phyloP scores from a whole-genome alignment of 2,888 invertebrate genomes.

The Melanotus villosus region DNA sequence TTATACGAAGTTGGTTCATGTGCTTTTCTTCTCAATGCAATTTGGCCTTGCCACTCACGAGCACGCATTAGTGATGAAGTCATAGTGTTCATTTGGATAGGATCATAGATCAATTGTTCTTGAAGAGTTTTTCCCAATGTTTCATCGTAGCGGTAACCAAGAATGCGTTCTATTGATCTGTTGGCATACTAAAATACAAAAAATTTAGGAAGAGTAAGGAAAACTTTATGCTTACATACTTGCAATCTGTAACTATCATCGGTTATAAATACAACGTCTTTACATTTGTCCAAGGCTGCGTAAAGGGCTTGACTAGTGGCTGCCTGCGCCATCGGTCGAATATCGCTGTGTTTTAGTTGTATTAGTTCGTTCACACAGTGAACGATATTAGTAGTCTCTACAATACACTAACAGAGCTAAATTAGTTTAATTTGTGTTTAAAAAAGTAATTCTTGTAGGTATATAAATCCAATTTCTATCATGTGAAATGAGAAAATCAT shows the following conservation, averaged over 20 bases:
- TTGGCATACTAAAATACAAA: slow-evolving; percentile 82
- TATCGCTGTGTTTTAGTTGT: slow-evolving; percentile 84
- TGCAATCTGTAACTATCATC: slow-evolving; percentile 88
- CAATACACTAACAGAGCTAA: slow-evolving; percentile 73
- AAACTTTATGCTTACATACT: slow-evolving; percentile 68
- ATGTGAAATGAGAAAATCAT: too few relatives aligned
- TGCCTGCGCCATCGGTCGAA: slow-evolving; percentile 82
- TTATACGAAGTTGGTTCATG: slow-evolving; percentile 82
- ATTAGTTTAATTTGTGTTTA: slow-evolving; percentile 30
- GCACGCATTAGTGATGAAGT: slow-evolving; percentile 76
- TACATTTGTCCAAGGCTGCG: slow-evolving; percentile 88
- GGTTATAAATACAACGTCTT: slow-evolving; percentile 90
- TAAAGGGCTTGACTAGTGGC: slow-evolving; percentile 86
- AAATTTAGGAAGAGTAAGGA: not conserved
- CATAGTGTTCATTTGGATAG: slow-evolving; percentile 72
- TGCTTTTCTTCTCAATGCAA: slow-evolving; percentile 81
- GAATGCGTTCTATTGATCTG: slow-evolving; percentile 85
- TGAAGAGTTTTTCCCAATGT: slow-evolving; percentile 74
- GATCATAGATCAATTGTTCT: slow-evolving; percentile 69
- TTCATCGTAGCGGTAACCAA: slow-evolving; percentile 81
- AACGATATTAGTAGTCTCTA: slow-evolving; percentile 75
- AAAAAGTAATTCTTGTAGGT: too few relatives aligned
- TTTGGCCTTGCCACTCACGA: slow-evolving; percentile 84
- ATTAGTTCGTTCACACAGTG: slow-evolving; percentile 80
- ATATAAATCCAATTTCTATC: too few relatives aligned